phyloP scores from a whole-genome alignment of 2,113 vertebrate genomes.

The Murina feae region DNA sequence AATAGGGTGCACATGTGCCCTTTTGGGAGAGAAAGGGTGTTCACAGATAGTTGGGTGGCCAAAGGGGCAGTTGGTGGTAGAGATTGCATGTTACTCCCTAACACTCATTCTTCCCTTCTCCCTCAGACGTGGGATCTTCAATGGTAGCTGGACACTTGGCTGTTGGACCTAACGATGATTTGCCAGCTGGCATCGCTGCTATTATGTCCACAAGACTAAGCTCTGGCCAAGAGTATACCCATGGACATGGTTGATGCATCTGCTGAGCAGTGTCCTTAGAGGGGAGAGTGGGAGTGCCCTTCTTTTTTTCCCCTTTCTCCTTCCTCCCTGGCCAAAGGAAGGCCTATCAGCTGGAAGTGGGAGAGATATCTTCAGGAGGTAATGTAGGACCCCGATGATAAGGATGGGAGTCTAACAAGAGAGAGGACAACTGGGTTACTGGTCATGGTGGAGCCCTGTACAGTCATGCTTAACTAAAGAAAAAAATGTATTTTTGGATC shows the following conservation, averaged over 20 bases:
- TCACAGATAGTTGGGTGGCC: neutral
- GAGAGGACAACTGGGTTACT: neutral
- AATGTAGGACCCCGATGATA: neutral
- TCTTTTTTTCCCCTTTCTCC: neutral
- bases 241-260: neutral
- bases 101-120: neutral
- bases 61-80: neutral
- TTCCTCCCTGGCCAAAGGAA: neutral
- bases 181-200: neutral
- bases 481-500: neutral
- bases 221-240: neutral
- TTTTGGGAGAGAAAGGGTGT: neutral
- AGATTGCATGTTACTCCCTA: neutral
- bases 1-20: neutral
- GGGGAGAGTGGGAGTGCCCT: neutral
- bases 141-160: neutral
- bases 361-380: neutral
- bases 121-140: neutral
- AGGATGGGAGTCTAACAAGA: neutral
- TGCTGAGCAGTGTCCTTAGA: neutral
- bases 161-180: neutral
- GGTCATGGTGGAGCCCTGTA: neutral
- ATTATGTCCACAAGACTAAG: neutral
- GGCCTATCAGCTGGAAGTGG: neutral
- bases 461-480: neutral